Evolutionary conservation across 2,113 vertebrate genomes (phyloP), one percentile per base, ranked within the genome.

Genomic region (Scartelaos histophorus): DNA sequence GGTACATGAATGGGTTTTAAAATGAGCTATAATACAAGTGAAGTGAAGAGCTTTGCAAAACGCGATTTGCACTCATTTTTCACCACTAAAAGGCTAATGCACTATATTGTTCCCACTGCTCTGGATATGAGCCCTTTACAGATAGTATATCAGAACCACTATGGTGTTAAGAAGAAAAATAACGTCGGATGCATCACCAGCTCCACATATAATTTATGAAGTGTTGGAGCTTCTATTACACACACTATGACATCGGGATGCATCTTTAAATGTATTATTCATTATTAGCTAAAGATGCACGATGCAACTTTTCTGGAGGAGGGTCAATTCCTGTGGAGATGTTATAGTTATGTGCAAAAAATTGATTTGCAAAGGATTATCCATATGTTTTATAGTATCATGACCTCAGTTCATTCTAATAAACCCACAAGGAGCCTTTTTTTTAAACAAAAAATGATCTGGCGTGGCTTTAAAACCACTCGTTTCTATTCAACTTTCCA

Each of bases 51-150:
- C 71, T 67, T 49, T 70, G 56, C 29, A 66, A 38, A 82, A 75
- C 66, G 67, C 17, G 22, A 85, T 80, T 76, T 78, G 1, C 56
- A 64, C 25, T 70, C 9, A 35, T 72, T 84, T 78, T 54, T 61
- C 53, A 54, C 22, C 71, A 46, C 56, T 22, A 13, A 76, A 68
- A 5, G 7, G 17, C 51, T 29, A 43, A 71, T 62, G 29, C 4
- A 49, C 62, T 53, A 11, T 15, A 69, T 60, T 70, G 21, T 70
- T 67, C 53, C 60, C 64, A 67, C 54, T 13, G 3, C 17, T 67
- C 43, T 64, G 61, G 67, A 56, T 46, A 57, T 80, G 53, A 75
- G 6, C n/a, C 46, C 69, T 60, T 68, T 80, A n/a, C 47, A 61
- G 46, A 24, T 53, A 21, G 54, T 58, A 65, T 69, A 66, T 70